Evolutionary conservation across 2,113 vertebrate species (phyloP), one percentile per base, ranked within the genome.

Genomic region (Telmatochromis sp.): DNA sequence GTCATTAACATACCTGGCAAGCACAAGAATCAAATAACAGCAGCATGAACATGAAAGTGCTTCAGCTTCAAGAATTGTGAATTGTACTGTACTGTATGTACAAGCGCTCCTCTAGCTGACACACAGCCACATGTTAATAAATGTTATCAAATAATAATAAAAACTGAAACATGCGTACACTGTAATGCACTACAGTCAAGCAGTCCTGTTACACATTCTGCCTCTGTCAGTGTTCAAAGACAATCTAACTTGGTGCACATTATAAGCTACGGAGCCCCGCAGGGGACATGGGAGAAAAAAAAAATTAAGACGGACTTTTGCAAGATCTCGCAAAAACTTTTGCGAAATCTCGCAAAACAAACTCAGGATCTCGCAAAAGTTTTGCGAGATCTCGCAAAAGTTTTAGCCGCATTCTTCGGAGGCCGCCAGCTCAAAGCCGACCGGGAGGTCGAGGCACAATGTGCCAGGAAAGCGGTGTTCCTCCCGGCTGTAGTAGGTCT

Each of bases 141-240:
- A 78, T 75, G 40, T 49, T 7, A 75, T 75, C 70, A 49, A 75
- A 75, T 47, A 75, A 11, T 47, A 75, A 75, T 75, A 75, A 75
- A 49, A 75, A 19, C 70, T 19, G 42, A 75, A 75, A 49, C 70
- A 47, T 28, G 23, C 0, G 2, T 3, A 11, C 23, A 5, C 23
- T 49, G 4, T 49, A 1, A 75, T 49, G 15, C 42, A 31, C 6
- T 49, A 28, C 70, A 19, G 40, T 75, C 70, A 12, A 17, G 21
- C 40, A 75, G 68, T 28, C 40, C 40, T 47, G 40, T 75, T 28
- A 47, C 68, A 75, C 9, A 28, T 47, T 75, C 70, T 75, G 70
- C 70, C 70, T 28, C 40, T 73, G 37, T 26, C 40, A 47, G 40
- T 28, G 14, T 47, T 75, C 40, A 75, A 75, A 75, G 23, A 28